Evolutionary conservation across 1,140 invertebrate species (phyloP).

Genomic region (Gonatopus flavifemur): DNA sequence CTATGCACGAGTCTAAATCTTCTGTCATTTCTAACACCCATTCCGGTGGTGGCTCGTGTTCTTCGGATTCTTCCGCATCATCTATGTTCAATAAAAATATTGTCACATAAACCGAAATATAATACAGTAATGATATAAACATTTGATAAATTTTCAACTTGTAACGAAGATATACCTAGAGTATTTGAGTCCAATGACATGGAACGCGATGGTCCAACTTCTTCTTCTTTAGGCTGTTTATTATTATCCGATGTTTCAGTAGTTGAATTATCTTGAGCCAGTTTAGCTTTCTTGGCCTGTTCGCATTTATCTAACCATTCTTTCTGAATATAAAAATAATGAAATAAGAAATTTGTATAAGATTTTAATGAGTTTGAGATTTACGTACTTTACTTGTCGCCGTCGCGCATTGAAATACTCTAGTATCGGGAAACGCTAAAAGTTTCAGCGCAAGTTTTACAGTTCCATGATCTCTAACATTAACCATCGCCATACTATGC

Average conservation of each 20-base stretch:
- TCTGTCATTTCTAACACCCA: conserved; percentile 92
- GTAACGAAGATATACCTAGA: conserved; percentile 26
- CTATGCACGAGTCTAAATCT: conserved; percentile 94
- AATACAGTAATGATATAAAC: too few species aligned
- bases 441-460: conserved; percentile 93
- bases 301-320: conserved; percentile 95
- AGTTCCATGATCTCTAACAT: conserved; percentile 87
- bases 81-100: conserved; percentile 53
- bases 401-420: conserved; percentile 89
- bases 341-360: conserved; percentile 5
- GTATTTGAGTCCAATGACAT: conserved; percentile 48
- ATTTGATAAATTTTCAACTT: too few species aligned
- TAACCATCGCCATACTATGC: conserved; percentile 90
- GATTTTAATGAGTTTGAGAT: neutral
- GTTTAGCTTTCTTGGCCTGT: conserved; percentile 82
- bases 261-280: conserved; percentile 62
- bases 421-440: conserved; percentile 89
- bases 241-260: conserved; percentile 21
- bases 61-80: conserved; percentile 59
- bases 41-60: conserved; percentile 68
- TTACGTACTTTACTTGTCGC: conserved; percentile 71
- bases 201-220: conserved; percentile 35
- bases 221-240: conserved; percentile 32
- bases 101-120: too few species aligned
- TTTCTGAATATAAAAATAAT: conserved; percentile 63